Base-by-base conservation (phyloP, 1,140 invertebrate genomes). In the Drosophila novamexicana region DNA sequence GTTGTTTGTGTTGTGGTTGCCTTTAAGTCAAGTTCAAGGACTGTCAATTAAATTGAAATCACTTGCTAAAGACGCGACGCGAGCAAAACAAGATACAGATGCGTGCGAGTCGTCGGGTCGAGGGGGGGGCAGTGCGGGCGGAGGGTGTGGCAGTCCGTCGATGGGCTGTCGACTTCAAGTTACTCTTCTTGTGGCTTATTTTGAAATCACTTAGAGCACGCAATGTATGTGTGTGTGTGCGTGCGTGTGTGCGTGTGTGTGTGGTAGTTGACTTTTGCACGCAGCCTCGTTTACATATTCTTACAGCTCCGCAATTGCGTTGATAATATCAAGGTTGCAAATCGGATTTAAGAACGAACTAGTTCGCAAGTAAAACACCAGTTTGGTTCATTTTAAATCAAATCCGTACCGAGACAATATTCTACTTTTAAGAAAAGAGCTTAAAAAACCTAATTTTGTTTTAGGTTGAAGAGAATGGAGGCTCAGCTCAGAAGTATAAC, bases 41-140 rank as follows among this genome's bases (percentile, higher is more conserved):
- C 89, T 91, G 89, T 85, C 89, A 91, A 91, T 91, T 91, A 91
- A 91, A 91, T 91, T 91, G 84, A 91, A 91, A 88, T 89, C 84
- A 88, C 84, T 88, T 88, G 84, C 84, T 84, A 75, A 89, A 89
- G 77, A 83, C 72, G 82, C 82, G 76, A 70, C 69, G 82, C 61
- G 29, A 37, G 65, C 69, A 77, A 82, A 79, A 83, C 83, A 88
- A 82, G 82, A 77, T 75, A 72, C 81, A 54, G 63, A 75, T 75
- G 70, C 66, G 59, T 64, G 32, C 9, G 69, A 52, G 18, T 29
- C 16, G 29, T 32, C 0, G 32, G 14, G 1, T 8, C 12, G 52
- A 12, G 14, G 50, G 32, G 52, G 29, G 22, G 29, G 2, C n/a
- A 10, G 34, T 7, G 22, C 22, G 10, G 5, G 40, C n/a, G 42